A percentile compares a stretch with the other conserved stretches of the same genome.
These are phyloP conservation scores for Taxidea taxus DNA, from an alignment of 2,113 vertebrate species.

Conservation along the genomic window DNA sequence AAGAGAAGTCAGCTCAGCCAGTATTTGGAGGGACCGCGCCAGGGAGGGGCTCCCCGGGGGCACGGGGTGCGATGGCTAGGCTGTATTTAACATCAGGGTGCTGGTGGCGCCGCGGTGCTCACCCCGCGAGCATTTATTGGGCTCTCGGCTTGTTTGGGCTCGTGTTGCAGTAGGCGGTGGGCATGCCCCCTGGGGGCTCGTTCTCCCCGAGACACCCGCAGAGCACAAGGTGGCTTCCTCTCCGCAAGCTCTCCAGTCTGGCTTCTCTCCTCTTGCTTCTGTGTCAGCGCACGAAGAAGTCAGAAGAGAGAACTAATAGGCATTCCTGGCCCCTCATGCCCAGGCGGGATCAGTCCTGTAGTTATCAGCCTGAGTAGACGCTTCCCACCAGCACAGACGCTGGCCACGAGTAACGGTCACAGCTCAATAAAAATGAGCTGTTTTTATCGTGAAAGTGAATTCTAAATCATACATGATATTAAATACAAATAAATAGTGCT, in stretches of 20 bases:
- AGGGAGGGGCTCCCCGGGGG: background rate
- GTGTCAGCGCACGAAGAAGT: background rate
- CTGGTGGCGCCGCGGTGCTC: background rate
- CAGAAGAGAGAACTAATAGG: background rate
- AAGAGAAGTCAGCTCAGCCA: background rate
- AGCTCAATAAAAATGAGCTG: background rate
- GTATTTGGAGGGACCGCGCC: background rate
- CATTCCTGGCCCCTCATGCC: background rate
- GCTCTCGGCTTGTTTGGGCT: background rate
- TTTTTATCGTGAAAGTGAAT: background rate
- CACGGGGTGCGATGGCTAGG: background rate
- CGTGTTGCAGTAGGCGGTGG: rapidly evolving
- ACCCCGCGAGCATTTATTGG: background rate
- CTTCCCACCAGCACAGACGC: background rate
- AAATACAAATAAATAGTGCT: background rate
- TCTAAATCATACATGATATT: background rate
- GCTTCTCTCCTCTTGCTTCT: background rate
- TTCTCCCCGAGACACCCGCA: background rate
- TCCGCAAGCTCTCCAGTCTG: background rate
- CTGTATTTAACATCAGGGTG: background rate
- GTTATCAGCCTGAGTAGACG: background rate
- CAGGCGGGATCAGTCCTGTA: rapidly evolving
- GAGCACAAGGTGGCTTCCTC: too few species aligned
- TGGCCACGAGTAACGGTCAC: background rate
- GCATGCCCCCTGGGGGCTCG: background rate